These are phyloP conservation scores for Cervus canadensis DNA, from an alignment of 2,113 vertebrate species.

Conservation along the genomic window DNA sequence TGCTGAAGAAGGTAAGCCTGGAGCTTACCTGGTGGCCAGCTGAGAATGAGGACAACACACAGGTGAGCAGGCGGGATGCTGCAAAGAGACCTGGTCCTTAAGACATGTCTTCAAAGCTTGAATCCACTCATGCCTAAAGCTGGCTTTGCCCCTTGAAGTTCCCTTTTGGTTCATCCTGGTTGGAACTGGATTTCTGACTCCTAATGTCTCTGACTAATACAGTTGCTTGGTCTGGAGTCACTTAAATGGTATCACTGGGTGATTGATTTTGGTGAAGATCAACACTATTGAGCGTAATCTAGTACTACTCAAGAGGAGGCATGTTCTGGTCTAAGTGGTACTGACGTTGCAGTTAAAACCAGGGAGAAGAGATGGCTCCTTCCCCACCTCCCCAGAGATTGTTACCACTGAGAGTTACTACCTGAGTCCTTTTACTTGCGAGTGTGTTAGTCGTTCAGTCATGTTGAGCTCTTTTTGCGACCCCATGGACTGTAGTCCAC, in stretches of 20 bases:
- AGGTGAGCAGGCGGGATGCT: background rate
- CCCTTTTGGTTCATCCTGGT: background rate
- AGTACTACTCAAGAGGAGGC: background rate
- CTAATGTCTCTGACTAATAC: background rate
- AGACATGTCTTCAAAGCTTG: background rate
- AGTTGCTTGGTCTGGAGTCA: background rate
- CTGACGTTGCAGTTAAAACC: background rate
- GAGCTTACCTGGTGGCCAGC: background rate
- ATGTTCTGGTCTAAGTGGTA: background rate
- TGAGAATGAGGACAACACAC: background rate
- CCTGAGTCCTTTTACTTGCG: background rate
- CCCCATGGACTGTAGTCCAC: background rate
- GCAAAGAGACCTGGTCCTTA: background rate
- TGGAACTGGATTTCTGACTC: background rate
- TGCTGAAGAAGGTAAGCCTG: background rate
- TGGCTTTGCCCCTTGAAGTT: background rate
- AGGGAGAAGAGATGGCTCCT: background rate
- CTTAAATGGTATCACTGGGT: background rate
- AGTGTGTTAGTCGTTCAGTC: background rate
- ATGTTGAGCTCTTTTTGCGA: background rate
- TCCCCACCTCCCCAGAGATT: fast-evolving
- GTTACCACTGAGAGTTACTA: background rate
- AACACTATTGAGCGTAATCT: background rate
- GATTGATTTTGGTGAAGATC: background rate
- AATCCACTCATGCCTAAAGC: background rate